Conservation (phyloP, 2,113 vertebrate genomes). For the Colinus virginianus region DNA sequence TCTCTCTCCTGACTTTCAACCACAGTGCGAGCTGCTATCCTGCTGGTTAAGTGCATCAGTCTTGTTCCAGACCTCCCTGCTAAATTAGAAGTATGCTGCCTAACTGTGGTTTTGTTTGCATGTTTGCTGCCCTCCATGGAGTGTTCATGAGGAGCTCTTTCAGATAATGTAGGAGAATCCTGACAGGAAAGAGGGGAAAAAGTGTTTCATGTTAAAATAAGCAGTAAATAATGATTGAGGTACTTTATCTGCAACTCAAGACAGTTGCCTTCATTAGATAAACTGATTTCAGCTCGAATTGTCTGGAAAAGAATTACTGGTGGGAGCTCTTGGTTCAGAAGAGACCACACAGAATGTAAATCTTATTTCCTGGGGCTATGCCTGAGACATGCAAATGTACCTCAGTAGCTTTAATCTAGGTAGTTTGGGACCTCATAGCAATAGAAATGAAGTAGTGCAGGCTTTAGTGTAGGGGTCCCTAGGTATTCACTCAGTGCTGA, state of each 20-base stretch:
- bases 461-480: not conserved
- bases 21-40: not conserved
- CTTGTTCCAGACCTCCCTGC: not conserved
- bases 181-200: not conserved
- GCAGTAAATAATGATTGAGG: not conserved
- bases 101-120: not conserved
- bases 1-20: not conserved
- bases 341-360: not conserved
- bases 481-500: not conserved
- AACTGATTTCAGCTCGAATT: not conserved
- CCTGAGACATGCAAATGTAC: not conserved
- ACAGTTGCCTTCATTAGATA: not conserved
- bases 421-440: not conserved
- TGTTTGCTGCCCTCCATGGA: not conserved
- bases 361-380: not conserved
- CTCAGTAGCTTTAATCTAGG: not conserved
- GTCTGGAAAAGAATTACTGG: not conserved
- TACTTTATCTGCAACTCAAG: not conserved
- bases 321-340: not conserved
- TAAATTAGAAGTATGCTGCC: not conserved
- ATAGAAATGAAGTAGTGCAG: not conserved
- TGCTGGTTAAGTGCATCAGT: not conserved
- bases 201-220: not conserved
- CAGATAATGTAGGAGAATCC: not conserved
- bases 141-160: not conserved